A percentile compares a stretch with the other conserved stretches of the same genome.
phyloP scores from a whole-genome alignment of 1,140 invertebrate species.

The Teleogryllus occipitalis region DNA sequence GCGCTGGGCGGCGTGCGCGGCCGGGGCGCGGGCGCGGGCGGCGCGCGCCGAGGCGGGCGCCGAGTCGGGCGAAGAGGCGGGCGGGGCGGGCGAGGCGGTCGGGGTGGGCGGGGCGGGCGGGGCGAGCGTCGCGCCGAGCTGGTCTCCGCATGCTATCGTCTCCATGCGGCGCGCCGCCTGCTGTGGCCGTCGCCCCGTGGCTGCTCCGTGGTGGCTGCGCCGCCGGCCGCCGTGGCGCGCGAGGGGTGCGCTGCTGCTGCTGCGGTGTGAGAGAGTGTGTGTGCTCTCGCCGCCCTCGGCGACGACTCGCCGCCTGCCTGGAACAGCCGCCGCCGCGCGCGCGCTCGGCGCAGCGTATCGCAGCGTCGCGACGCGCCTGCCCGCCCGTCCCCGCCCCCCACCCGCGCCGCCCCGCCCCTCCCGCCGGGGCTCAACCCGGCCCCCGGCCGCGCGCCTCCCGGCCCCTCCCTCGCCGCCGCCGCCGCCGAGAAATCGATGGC shows the following conservation, averaged over 20 bases:
- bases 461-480: neutral
- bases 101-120: no score
- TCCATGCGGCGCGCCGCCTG: neutral
- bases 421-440: no score
- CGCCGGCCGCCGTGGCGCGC: no score
- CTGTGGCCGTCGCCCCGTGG: neutral
- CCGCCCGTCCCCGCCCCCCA: neutral
- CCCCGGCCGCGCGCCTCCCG: no score
- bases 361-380: neutral
- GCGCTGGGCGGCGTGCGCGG: no score
- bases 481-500: neutral
- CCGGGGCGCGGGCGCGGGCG: no score
- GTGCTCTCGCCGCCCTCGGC: neutral
- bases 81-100: no score
- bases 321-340: neutral
- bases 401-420: no score
- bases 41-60: no score
- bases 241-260: neutral
- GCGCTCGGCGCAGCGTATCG: neutral
- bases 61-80: no score
- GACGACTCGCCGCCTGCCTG: neutral
- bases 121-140: neutral
- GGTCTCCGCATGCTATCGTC: neutral
- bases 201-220: no score
- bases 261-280: neutral